Evolutionary conservation across 2,113 vertebrate species (phyloP), one percentile per base, ranked within the genome.

Genomic region (Cyphomyrus plagiostoma): DNA sequence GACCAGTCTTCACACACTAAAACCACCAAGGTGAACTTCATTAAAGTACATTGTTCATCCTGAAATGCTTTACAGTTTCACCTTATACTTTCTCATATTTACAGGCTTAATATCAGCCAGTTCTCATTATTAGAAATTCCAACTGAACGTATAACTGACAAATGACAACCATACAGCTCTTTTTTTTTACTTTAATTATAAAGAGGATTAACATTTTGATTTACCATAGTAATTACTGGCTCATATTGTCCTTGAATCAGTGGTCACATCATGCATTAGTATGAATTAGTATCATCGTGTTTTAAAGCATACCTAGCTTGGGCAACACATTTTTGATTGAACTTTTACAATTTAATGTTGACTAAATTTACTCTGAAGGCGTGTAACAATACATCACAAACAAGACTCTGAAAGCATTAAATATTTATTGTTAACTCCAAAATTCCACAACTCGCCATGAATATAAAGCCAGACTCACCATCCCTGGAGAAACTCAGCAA

Each of bases 381-480:
- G 10, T 45, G 21, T 21, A 35, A 11, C 30, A 82, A 45, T 26
- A 50, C 3, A 50, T 35, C 49, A 35, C 56, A 83, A 66, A 26
- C 10, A 52, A 1, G 53, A 26, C 15, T n/a, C 19, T 19, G 23
- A 66, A 30, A 66, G 39, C 4, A 66, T 88, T 42, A 50, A 30
- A 35, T 52, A 89, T 46, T 82, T 82, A 82, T 45, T 48, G 3
- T 48, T 46, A 88, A 88, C 9, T 46, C 3, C 42, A 46, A n/a
- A 88, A 70, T 62, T 46, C 58, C 45, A 30, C 58, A 70, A 30
- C 56, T 66, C 39, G 48, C 35, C 46, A 17, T 35, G 26, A 74
- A 74, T 92, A 90, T 83, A 66, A 49, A 84, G 83, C 74, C 26
- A 2, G 62, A 70, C 84, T 90, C 45, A 90, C 35, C 13, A 39